These are phyloP conservation scores for Mantis religiosa DNA, from an alignment of 2,888 invertebrate species.

Conservation along the genomic window DNA sequence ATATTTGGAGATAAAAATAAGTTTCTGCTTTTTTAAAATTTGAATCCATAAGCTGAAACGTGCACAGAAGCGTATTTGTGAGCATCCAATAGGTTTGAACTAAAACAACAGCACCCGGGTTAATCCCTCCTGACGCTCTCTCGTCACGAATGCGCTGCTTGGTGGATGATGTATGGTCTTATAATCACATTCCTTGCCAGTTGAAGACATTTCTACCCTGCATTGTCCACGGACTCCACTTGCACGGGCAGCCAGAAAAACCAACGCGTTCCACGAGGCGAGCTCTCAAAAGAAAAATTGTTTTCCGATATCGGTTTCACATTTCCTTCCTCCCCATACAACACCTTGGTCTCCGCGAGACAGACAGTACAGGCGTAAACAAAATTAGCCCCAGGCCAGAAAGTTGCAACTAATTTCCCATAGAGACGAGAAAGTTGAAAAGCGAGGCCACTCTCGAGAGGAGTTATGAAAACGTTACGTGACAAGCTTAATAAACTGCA, in stretches of 20 bases:
- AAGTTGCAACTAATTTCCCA: neutral
- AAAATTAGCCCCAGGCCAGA: neutral
- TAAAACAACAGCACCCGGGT: no score
- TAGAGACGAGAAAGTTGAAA: neutral
- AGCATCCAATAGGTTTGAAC: no score
- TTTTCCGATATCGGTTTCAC: constrained; percentile 50
- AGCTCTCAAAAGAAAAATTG: constrained; percentile 45
- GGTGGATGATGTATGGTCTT: neutral
- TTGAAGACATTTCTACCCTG: neutral
- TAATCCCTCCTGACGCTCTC: neutral
- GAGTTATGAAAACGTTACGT: neutral
- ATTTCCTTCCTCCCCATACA: constrained; percentile 32
- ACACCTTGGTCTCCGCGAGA: neutral
- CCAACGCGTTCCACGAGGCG: neutral
- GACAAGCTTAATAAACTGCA: no score
- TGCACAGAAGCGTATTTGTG: no score
- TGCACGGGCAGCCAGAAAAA: neutral
- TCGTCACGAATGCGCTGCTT: neutral
- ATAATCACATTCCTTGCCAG: neutral
- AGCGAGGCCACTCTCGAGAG: neutral
- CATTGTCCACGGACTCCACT: neutral
- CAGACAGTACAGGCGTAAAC: neutral
- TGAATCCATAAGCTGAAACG: no score
- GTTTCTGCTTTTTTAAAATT: no score
- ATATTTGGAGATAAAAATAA: no score